Evolutionary conservation across 1,140 invertebrate species (phyloP).

Genomic region (Lineus longissimus): DNA sequence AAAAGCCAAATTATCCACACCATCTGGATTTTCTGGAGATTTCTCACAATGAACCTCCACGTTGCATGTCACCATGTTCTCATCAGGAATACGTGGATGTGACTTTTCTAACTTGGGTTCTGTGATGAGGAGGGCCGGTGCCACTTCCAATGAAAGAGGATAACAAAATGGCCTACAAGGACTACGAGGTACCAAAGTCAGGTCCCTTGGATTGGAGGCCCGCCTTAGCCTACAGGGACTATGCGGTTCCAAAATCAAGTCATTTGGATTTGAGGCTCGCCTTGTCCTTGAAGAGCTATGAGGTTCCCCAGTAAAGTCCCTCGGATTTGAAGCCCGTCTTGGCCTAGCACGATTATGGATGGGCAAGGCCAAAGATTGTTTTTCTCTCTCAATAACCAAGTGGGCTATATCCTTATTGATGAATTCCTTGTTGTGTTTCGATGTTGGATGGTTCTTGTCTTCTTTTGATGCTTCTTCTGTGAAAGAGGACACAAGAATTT

Average conservation of each 20-base stretch:
- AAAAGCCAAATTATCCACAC: conserved; percentile 2
- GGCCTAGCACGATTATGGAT: no score
- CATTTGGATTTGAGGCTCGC: no score
- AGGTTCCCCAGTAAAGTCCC: not conserved
- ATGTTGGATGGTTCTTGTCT: no score
- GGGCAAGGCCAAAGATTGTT: no score
- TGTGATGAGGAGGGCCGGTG: not conserved
- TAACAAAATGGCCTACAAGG: not conserved
- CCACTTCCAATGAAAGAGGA: not conserved
- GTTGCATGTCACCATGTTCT: conserved; percentile 4
- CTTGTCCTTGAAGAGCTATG: not conserved
- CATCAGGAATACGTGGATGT: not conserved
- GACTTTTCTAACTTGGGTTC: no score
- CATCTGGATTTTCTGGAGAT: not conserved
- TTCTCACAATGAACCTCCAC: conserved; percentile 6
- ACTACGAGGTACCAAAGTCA: not conserved
- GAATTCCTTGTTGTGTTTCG: no score
- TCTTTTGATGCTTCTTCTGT: no score
- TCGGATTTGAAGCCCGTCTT: not conserved
- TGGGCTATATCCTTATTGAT: no score
- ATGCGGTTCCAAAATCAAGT: not conserved
- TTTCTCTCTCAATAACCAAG: no score
- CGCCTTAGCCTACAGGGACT: not conserved
- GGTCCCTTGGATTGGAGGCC: not conserved
- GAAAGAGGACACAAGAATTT: no score